Conservation (phyloP, 2,888 invertebrate genomes). For the Unio delphinus region DNA sequence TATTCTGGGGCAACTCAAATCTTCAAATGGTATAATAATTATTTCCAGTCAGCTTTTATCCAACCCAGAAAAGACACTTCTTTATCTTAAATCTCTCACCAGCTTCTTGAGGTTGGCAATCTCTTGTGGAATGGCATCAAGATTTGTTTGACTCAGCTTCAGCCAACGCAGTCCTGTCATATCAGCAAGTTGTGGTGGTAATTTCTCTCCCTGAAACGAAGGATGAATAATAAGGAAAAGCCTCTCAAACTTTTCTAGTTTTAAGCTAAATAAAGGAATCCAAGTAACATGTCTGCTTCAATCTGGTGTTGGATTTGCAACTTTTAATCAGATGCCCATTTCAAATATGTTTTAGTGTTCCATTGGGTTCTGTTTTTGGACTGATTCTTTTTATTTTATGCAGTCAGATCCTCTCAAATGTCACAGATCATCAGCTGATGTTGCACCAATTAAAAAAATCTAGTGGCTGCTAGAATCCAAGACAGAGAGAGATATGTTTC, state of each 20-base stretch:
- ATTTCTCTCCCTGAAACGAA: constrained; percentile 40
- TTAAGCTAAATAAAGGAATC: neutral
- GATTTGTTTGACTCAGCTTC: constrained; percentile 89
- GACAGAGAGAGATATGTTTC: no score
- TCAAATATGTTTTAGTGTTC: neutral
- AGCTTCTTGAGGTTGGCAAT: constrained; percentile 93
- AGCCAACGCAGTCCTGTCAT: constrained; percentile 99
- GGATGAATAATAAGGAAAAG: neutral
- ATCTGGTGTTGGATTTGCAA: neutral
- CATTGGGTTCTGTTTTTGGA: no score
- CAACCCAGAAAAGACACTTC: neutral
- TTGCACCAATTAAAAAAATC: no score
- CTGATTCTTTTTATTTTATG: no score
- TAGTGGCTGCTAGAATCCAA: no score
- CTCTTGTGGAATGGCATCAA: constrained; percentile 84
- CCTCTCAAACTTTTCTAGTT: neutral
- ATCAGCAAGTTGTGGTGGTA: constrained; percentile 79
- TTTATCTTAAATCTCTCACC: constrained; percentile 73
- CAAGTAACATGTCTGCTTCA: neutral
- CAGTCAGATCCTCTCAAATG: no score
- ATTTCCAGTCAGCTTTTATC: neutral
- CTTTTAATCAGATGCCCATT: neutral
- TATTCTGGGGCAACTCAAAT: no score
- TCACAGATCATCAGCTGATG: no score
- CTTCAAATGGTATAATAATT: no score